Percentiles rank a stretch among this genome's conserved stretches.
phyloP scores from a whole-genome alignment of 2,113 vertebrate genomes.

The Triplophysa tibetana region DNA sequence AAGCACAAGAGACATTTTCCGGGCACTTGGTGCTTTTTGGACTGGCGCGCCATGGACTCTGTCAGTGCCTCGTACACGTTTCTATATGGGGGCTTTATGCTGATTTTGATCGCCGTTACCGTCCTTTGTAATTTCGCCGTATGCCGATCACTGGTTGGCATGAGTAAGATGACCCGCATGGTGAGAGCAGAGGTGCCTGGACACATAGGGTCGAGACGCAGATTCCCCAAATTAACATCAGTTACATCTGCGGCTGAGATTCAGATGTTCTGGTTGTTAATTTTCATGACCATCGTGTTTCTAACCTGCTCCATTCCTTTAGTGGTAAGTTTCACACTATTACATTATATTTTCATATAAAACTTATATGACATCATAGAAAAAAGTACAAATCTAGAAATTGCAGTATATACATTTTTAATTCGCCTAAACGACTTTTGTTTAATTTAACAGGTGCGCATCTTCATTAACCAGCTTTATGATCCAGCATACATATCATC shows the following conservation, averaged over 20 bases:
- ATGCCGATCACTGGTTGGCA: conserved; percentile 75
- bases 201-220: conserved; percentile 63
- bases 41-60: conserved; percentile 73
- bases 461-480: conserved; percentile 77
- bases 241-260: conserved; percentile 76
- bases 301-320: conserved; percentile 79
- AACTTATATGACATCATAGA: neutral
- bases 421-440: neutral
- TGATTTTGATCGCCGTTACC: conserved; percentile 72
- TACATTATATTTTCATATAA: neutral
- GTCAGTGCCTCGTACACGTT: conserved; percentile 73
- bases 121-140: conserved; percentile 76
- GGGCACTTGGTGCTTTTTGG: conserved; percentile 78
- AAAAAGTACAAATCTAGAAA: too few relatives aligned
- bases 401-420: neutral
- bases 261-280: conserved; percentile 78
- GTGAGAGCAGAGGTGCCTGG: conserved; percentile 66
- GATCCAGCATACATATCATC: conserved; percentile 71
- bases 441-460: conserved; percentile 69
- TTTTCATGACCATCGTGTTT: conserved; percentile 80
- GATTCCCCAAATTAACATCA: conserved; percentile 68
- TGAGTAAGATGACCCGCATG: conserved; percentile 73
- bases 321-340: conserved; percentile 68
- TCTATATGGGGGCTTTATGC: conserved; percentile 76
- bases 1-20: conserved; percentile 72